Conservation (phyloP, 2,888 invertebrate genomes). For the Drosophila rellima region DNA sequence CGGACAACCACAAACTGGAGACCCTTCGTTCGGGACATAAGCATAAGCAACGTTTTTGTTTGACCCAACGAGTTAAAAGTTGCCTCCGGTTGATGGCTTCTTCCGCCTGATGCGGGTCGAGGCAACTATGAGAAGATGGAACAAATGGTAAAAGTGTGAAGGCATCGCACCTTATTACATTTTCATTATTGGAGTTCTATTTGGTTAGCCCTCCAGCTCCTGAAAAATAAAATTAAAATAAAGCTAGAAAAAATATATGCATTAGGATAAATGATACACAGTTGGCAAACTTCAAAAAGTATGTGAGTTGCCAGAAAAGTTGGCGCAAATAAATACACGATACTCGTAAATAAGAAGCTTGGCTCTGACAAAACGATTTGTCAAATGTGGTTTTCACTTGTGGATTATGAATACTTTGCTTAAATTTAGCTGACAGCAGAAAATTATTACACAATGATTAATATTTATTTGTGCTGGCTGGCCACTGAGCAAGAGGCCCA, state of each 20-base stretch:
- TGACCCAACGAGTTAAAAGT: conserved; percentile 75
- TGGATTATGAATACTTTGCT: conserved; percentile 84
- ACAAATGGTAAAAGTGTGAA: conserved; percentile 53
- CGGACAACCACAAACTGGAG: conserved; percentile 32
- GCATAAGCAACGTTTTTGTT: conserved; percentile 65
- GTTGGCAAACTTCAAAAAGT: conserved; percentile 49
- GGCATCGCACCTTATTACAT: conserved; percentile 66
- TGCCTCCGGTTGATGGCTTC: conserved; percentile 15
- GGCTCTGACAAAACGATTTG: conserved; percentile 75
- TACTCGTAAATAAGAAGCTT: conserved; percentile 34
- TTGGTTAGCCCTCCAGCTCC: conserved; percentile 44
- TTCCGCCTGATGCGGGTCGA: conserved; percentile 11
- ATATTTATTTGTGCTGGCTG: conserved; percentile 78
- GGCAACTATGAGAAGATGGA: background rate
- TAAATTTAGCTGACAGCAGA: conserved; percentile 83
- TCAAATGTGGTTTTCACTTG: conserved; percentile 81
- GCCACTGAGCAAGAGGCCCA: conserved; percentile 51
- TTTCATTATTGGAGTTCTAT: conserved; percentile 75
- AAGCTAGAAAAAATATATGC: conserved; percentile 41
- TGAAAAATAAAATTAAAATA: conserved; percentile 10
- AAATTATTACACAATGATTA: conserved; percentile 84
- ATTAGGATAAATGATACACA: conserved; percentile 19
- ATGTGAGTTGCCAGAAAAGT: conserved; percentile 36
- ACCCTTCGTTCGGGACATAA: conserved; percentile 20
- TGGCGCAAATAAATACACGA: conserved; percentile 49